These are phyloP conservation scores for Hippopotamus amphibius DNA, from an alignment of 2,113 vertebrate species.

Conservation along the genomic window DNA sequence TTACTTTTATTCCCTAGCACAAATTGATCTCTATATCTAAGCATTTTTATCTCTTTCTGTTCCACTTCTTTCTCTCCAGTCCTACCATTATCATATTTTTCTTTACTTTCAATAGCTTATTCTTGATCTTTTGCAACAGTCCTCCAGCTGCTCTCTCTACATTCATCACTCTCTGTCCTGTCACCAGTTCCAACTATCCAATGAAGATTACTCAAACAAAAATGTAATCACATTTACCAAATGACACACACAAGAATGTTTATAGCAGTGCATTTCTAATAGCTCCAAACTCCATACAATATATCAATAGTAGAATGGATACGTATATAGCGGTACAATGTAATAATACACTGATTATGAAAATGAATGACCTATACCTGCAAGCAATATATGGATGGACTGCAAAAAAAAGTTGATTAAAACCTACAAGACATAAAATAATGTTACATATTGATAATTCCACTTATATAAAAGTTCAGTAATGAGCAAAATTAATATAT, in stretches of 20 bases:
- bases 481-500: constrained; percentile 15
- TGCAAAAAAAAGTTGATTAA: constrained; percentile 3
- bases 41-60: neutral
- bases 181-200: neutral
- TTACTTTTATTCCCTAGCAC: neutral
- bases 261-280: neutral
- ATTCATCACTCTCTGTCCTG: neutral
- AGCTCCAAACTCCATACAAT: neutral
- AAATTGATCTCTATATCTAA: neutral
- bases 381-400: neutral
- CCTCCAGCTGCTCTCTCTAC: neutral
- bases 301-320: neutral
- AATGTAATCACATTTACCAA: constrained; percentile 6
- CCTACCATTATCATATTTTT: neutral
- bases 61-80: neutral
- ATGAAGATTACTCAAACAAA: neutral
- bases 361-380: neutral
- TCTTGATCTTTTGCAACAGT: neutral
- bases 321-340: neutral
- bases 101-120: neutral
- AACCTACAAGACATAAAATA: neutral
- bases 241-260: neutral
- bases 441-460: neutral
- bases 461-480: neutral
- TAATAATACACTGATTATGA: neutral